Percentiles rank a stretch among this genome's conserved stretches.
phyloP scores from a whole-genome alignment of 2,797 vertebrate genomes.

The Rhabdomys pumilio region DNA sequence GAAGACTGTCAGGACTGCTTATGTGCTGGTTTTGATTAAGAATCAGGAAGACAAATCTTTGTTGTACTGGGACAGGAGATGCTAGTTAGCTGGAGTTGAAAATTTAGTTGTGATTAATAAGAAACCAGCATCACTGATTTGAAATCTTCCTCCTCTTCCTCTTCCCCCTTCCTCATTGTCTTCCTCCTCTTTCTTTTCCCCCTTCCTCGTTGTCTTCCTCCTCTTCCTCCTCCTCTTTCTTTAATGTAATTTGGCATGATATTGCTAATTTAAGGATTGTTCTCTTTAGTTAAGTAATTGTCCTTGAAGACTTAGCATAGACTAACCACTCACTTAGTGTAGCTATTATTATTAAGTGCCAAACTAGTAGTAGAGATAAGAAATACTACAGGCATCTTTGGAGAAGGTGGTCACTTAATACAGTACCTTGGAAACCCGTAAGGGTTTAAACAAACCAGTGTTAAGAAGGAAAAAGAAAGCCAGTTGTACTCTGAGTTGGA shows the following conservation, averaged over 20 bases:
- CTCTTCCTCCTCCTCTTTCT: too few relatives aligned
- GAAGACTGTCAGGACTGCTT: not conserved
- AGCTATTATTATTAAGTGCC: constrained; percentile 40
- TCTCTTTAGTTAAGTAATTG: constrained; percentile 46
- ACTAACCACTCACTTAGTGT: constrained; percentile 57
- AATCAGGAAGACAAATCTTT: not conserved
- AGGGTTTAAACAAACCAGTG: constrained; percentile 43
- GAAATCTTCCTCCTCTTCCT: not conserved
- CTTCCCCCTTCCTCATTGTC: too few relatives aligned
- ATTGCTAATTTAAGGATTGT: constrained; percentile 32
- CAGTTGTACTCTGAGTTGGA: not conserved
- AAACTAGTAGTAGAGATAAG: constrained; percentile 53
- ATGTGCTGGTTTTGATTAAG: not conserved
- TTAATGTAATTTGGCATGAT: constrained; percentile 21
- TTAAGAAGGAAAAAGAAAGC: constrained; percentile 10
- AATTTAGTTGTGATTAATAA: not conserved
- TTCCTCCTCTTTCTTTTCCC: not conserved
- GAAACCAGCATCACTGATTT: not conserved
- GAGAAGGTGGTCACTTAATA: not conserved
- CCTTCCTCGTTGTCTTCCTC: too few relatives aligned
- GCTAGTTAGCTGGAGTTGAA: not conserved
- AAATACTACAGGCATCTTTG: constrained; percentile 29
- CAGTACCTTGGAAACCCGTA: constrained; percentile 15
- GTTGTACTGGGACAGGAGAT: not conserved
- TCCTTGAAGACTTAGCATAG: constrained; percentile 53